Conservation (phyloP, 2,888 invertebrate species). For the Drosophila emarginata region DNA sequence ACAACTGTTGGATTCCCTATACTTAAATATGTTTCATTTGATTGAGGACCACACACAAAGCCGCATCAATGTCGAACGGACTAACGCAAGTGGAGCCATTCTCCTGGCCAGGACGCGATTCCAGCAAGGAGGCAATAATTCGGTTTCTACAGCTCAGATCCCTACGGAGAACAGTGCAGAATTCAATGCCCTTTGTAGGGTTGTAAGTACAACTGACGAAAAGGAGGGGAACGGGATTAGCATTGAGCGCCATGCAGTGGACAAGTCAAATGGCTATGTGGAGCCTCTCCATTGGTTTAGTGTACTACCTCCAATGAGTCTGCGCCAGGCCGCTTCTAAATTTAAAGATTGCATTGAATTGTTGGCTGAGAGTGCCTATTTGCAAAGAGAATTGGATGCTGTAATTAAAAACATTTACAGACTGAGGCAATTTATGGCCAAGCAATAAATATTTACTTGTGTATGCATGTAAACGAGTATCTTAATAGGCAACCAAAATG, state of each 20-base stretch:
- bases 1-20: constrained; percentile 86
- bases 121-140: constrained; percentile 89
- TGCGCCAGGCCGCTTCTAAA: constrained; percentile 88
- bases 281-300: constrained; percentile 95
- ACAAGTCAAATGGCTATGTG: constrained; percentile 81
- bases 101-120: constrained; percentile 89
- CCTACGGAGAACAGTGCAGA: constrained; percentile 85
- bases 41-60: constrained; percentile 88
- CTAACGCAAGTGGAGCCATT: constrained; percentile 85
- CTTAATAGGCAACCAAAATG: constrained; percentile 23
- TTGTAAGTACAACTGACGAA: constrained; percentile 69
- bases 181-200: constrained; percentile 82
- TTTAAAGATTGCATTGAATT: constrained; percentile 88
- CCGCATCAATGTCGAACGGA: constrained; percentile 87
- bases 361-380: constrained; percentile 87
- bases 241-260: constrained; percentile 78
- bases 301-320: constrained; percentile 90
- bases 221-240: constrained; percentile 81
- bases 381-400: constrained; percentile 85
- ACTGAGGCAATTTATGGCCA: constrained; percentile 31
- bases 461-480: not conserved
- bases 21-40: constrained; percentile 87
- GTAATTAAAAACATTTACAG: constrained; percentile 62
- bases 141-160: constrained; percentile 87
- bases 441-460: constrained; percentile 18